These are phyloP conservation scores for Drosophila anomalata DNA, from an alignment of 2,888 invertebrate species.

Conservation along the genomic window DNA sequence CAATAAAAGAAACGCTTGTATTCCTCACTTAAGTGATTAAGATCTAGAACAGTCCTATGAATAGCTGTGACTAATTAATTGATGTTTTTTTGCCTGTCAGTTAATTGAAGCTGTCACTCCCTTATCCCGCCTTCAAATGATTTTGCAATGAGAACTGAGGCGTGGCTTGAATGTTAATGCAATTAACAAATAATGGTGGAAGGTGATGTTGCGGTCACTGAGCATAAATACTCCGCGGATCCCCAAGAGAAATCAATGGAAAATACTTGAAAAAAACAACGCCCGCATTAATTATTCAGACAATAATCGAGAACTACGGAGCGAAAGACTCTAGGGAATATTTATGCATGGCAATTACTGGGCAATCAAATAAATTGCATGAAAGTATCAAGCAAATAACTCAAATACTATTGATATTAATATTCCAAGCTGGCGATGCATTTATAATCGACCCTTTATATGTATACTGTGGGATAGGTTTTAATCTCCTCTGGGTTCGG, in stretches of 20 bases:
- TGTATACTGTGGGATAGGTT: constrained; percentile 11
- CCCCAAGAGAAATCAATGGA: constrained; percentile 13
- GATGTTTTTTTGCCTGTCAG: constrained; percentile 25
- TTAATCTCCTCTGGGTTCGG: constrained; percentile 11
- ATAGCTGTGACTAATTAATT: constrained; percentile 46
- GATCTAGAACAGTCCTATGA: constrained; percentile 8
- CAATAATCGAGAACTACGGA: constrained; percentile 6
- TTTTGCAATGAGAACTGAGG: constrained; percentile 5
- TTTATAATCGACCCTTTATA: constrained; percentile 18
- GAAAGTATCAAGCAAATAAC: constrained; percentile 40
- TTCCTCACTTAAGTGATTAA: background rate
- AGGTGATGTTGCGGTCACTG: constrained; percentile 24
- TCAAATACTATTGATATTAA: constrained; percentile 6
- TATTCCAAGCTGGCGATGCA: constrained; percentile 1
- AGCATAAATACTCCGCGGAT: constrained; percentile 27
- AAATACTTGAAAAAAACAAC: constrained; percentile 1
- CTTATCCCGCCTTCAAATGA: background rate
- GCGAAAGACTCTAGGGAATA: background rate
- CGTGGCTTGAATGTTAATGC: constrained; percentile 22
- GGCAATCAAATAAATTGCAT: constrained; percentile 46
- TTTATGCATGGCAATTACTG: constrained; percentile 10
- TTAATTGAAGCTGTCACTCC: constrained; percentile 41
- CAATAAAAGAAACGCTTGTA: background rate
- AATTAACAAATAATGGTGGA: constrained; percentile 29
- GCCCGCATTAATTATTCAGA: constrained; percentile 15